Base-by-base conservation (phyloP, 2,888 invertebrate genomes). In the Dryococelus australis region DNA sequence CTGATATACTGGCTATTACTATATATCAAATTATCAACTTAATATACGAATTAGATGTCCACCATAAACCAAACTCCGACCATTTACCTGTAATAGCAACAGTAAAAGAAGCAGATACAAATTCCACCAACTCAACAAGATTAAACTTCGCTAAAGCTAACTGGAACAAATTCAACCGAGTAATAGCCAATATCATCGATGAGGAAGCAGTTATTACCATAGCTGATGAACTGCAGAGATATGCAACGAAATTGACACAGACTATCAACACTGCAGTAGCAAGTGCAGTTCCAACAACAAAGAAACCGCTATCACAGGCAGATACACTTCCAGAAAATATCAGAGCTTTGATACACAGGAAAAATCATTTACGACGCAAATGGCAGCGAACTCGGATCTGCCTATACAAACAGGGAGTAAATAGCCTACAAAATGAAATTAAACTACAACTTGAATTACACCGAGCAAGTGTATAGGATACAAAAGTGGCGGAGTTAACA, bases 1-100 rank as follows among this genome's bases (percentile, higher is more conserved):
- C 84, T 10, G 84, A 84, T 26, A 28, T 84, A n/a, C 84, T 84
- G 4, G 84, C 27, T 16, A 84, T 84, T 8, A 47, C 84, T 16
- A 5, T 84, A 4, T n/a, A n/a, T 9, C 5, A n/a, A 0, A 35
- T 9, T 8, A 26, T 43, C 35, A 84, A 26, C 35, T 47, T 43
- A 24, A 27, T 43, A 16, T 43, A 43, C n/a, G 43, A 83, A 28
- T 27, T 26, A 24, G 12, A 13, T n/a, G 27, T 26, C 3, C 5
- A 6, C 16, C 28, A 83, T 26, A 26, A 12, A 83, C 83, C 26
- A 16, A 16, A 28, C 4, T 83, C 83, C 12, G 84, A 84, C 35
- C 84, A 84, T 16, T 13, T 84, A 10, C 84, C 43, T 9, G 84
- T 84, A 2, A 2, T 84, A 6, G 47, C 35, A 24, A 35, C 84